Evolutionary conservation across 2,888 invertebrate species (phyloP).

Genomic region (Desoria tigrina): DNA sequence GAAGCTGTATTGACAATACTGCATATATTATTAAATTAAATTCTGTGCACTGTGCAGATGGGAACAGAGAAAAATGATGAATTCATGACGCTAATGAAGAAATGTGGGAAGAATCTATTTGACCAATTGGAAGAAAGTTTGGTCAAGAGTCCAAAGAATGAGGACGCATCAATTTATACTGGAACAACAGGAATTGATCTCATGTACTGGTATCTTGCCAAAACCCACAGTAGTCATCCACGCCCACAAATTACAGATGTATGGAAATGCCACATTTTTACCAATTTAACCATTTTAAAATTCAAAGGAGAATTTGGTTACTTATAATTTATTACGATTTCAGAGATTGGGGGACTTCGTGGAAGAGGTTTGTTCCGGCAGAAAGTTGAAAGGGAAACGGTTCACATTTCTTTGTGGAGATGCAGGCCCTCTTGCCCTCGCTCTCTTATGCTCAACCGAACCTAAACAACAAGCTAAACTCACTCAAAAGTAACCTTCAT

Average conservation of each 20-base stretch:
- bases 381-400: slow-evolving; percentile 57
- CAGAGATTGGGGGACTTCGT: slow-evolving; percentile 60
- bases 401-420: slow-evolving; percentile 71
- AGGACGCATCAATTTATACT: slow-evolving; percentile 70
- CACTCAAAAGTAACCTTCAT: slow-evolving; percentile 57
- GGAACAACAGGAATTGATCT: slow-evolving; percentile 73
- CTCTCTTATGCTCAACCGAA: slow-evolving; percentile 64
- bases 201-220: slow-evolving; percentile 62
- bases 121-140: slow-evolving; percentile 18
- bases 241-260: neutral
- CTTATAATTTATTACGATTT: neutral
- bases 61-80: too few species aligned
- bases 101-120: too few species aligned
- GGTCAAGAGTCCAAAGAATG: slow-evolving; percentile 2
- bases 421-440: slow-evolving; percentile 67
- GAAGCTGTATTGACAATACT: too few species aligned
- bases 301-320: slow-evolving; percentile 3
- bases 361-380: slow-evolving; percentile 57
- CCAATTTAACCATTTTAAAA: neutral
- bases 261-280: neutral
- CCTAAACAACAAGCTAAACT: slow-evolving; percentile 57
- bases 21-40: too few species aligned
- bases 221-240: neutral
- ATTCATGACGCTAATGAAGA: too few species aligned
- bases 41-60: too few species aligned